A percentile compares a stretch with the other conserved stretches of the same genome.
Conservation (phyloP, 2,888 invertebrate genomes). For the Celastrina argiolus region DNA sequence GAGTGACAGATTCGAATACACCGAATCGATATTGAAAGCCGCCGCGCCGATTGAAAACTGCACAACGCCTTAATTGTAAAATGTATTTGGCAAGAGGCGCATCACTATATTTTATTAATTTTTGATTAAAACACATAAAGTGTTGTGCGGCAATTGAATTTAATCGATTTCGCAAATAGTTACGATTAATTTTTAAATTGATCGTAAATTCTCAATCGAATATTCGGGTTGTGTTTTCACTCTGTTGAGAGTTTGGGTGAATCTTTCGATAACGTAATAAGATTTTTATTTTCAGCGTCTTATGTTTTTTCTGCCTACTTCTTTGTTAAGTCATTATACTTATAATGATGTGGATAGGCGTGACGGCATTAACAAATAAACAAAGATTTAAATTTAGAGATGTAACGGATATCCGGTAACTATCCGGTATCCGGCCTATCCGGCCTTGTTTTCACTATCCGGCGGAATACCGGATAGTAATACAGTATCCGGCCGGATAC, state of each 20-base stretch:
- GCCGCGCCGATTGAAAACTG: conserved; percentile 51
- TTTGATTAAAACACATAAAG: conserved; percentile 43
- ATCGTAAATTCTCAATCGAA: conserved; percentile 15
- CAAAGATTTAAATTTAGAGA: too few species aligned
- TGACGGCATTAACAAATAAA: too few species aligned
- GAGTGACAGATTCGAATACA: not conserved
- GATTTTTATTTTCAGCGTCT: too few species aligned
- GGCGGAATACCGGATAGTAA: too few species aligned
- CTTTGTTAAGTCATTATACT: too few species aligned
- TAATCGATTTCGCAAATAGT: conserved; percentile 34
- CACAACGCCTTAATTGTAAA: conserved; percentile 44
- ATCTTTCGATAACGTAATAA: not conserved
- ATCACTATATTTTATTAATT: conserved; percentile 39
- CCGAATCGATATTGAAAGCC: conserved; percentile 17
- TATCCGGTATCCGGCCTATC: too few species aligned
- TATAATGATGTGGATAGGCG: too few species aligned
- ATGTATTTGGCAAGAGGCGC: conserved; percentile 40
- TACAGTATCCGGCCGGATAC: too few species aligned
- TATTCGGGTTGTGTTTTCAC: not conserved
- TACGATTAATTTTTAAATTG: conserved; percentile 32
- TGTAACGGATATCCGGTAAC: too few species aligned
- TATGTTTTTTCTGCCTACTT: too few species aligned
- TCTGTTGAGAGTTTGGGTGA: too few species aligned
- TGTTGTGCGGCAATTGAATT: conserved; percentile 33
- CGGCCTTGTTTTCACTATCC: too few species aligned